Evolutionary conservation across 1,140 invertebrate species (phyloP).

Genomic region (Cotesia typhae): DNA sequence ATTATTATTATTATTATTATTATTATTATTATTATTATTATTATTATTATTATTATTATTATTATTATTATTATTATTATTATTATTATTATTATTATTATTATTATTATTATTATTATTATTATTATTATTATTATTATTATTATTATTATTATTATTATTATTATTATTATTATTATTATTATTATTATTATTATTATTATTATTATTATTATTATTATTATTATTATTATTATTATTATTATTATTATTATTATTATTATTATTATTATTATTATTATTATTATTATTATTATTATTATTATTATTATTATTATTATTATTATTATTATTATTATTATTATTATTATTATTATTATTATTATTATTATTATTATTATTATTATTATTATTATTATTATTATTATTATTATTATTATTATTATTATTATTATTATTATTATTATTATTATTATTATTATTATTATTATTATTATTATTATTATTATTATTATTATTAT

Average conservation of each 20-base stretch:
- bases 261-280: background rate
- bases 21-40: background rate
- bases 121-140: background rate
- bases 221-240: background rate
- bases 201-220: background rate
- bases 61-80: background rate
- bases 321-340: background rate
- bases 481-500: background rate
- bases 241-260: background rate
- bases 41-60: background rate
- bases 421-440: background rate
- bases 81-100: background rate
- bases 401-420: background rate
- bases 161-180: slow-evolving; percentile 7
- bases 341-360: slow-evolving; percentile 7
- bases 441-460: no score
- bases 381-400: background rate
- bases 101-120: slow-evolving; percentile 6
- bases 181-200: background rate
- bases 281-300: slow-evolving; percentile 6
- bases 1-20: background rate
- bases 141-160: background rate
- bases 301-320: background rate
- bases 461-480: no score
- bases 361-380: background rate